Percentiles rank a stretch among this genome's conserved stretches.
Conservation (phyloP, 1,140 invertebrate species). For the Drosophila pandora region DNA sequence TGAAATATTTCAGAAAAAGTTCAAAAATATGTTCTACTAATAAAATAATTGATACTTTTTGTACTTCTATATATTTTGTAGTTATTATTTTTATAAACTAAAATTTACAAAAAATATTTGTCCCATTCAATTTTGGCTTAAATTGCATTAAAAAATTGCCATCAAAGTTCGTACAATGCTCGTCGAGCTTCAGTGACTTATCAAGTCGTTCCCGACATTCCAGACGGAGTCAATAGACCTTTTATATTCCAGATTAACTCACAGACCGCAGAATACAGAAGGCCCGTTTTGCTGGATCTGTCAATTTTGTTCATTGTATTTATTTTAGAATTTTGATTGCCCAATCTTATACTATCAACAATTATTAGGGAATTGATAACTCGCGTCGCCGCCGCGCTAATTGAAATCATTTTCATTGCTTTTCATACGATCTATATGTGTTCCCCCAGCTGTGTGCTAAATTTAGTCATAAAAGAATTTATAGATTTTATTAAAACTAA, state of each 20-base stretch:
- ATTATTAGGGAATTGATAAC: constrained; percentile 39
- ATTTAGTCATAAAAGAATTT: constrained; percentile 49
- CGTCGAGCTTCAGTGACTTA: constrained; percentile 56
- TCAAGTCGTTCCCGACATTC: constrained; percentile 44
- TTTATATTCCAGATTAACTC: constrained; percentile 42
- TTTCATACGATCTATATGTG: not conserved
- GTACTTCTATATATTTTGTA: not conserved
- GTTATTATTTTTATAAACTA: not conserved
- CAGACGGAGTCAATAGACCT: constrained; percentile 75
- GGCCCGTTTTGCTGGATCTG: not conserved
- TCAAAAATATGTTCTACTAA: not conserved
- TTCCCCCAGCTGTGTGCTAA: constrained; percentile 33
- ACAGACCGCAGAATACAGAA: not conserved
- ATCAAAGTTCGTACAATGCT: constrained; percentile 43
- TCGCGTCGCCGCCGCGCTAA: constrained; percentile 17
- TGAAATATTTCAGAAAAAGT: not conserved
- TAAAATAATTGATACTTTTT: not conserved
- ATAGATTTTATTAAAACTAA: constrained; percentile 51
- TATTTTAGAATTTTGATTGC: constrained; percentile 36
- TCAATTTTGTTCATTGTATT: constrained; percentile 24
- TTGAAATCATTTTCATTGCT: constrained; percentile 37
- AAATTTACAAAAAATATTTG: not conserved
- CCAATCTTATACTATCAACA: constrained; percentile 28
- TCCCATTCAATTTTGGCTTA: constrained; percentile 19
- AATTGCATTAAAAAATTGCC: constrained; percentile 27